Base-by-base conservation (phyloP, 2,113 vertebrate genomes). In the Ctenomys sociabilis region DNA sequence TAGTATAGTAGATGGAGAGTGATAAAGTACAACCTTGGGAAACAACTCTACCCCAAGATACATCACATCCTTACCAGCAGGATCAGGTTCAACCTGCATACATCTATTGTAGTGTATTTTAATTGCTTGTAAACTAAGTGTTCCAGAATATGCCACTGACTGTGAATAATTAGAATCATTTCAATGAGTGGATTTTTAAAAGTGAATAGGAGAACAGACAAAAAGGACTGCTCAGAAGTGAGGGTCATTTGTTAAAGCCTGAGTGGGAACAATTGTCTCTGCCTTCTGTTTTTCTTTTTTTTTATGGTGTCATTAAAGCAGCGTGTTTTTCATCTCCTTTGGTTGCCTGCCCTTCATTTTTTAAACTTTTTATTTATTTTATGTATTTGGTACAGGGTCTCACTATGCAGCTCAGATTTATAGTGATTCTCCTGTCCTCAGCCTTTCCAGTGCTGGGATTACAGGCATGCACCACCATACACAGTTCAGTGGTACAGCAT, bases 71-170 rank as follows among this genome's bases (percentile, higher is more conserved):
- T 96, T 94, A 90, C 70, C 88, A 92, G 93, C 85, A 92, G 64
- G 92, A 95, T 97, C 90, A 80, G 73, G 77, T 97, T 95, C 97
- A 96, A 95, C 85, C 63, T 95, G 82, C 87, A 95, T 95, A 96
- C 96, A 97, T 97, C 95, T 96, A 94, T 93, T 97, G 96, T 97
- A 97, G 93, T 96, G 70, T 94, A 90, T 96, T 95, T 97, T 97
- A 97, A 98, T 97, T 98, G 95, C 96, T 97, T 97, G 85, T 97
- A 97, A 97, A 97, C 86, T 63, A 96, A 97, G 87, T 97, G 96
- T 97, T 97, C 97, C 97, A 95, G 97, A 89, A 96, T 96, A 96
- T 96, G 97, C 80, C 93, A 96, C 83, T 93, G 95, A 95, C 94
- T 78, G 85, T 96, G 97, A 97, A 96, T 97, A 97, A 97, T 97